phyloP scores from a whole-genome alignment of 2,113 vertebrate species.

The Thunnus maccoyii region DNA sequence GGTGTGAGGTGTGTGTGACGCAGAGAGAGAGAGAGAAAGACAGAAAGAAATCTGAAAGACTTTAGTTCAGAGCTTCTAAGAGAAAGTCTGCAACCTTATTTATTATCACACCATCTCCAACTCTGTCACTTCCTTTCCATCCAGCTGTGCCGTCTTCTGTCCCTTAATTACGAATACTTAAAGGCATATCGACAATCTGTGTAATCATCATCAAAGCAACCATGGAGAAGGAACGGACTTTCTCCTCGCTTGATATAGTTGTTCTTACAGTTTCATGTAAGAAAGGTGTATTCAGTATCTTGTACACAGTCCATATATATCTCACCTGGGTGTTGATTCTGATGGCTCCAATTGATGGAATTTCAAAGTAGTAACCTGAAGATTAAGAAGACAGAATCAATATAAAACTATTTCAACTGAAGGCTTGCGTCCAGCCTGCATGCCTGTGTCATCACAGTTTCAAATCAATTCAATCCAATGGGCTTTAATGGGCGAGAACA shows the following conservation, averaged over 20 bases:
- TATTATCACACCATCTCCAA: slow-evolving; percentile 45
- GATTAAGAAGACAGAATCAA: slow-evolving; percentile 58
- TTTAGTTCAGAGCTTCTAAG: slow-evolving; percentile 15
- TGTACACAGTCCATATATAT: background rate
- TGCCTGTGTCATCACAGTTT: background rate
- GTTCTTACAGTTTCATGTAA: background rate
- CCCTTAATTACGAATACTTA: slow-evolving; percentile 15
- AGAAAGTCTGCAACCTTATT: slow-evolving; percentile 4
- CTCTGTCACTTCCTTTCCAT: slow-evolving; percentile 40
- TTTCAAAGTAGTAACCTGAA: slow-evolving; percentile 99
- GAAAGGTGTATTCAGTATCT: background rate
- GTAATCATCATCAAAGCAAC: slow-evolving; percentile 51
- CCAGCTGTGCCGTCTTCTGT: slow-evolving; percentile 13
- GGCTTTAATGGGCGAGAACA: too few species aligned
- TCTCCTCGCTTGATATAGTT: slow-evolving; percentile 3
- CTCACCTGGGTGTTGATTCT: slow-evolving; percentile 98
- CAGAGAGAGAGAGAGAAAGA: background rate
- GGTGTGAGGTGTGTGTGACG: slow-evolving; percentile 19
- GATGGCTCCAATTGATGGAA: slow-evolving; percentile 97
- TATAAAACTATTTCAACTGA: background rate
- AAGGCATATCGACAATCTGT: slow-evolving; percentile 49
- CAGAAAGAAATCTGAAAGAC: slow-evolving; percentile 19
- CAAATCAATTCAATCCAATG: background rate
- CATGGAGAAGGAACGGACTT: slow-evolving; percentile 21
- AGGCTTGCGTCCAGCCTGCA: background rate